These are phyloP conservation scores for Dynastes maya DNA, from an alignment of 2,888 invertebrate genomes.

Conservation along the genomic window DNA sequence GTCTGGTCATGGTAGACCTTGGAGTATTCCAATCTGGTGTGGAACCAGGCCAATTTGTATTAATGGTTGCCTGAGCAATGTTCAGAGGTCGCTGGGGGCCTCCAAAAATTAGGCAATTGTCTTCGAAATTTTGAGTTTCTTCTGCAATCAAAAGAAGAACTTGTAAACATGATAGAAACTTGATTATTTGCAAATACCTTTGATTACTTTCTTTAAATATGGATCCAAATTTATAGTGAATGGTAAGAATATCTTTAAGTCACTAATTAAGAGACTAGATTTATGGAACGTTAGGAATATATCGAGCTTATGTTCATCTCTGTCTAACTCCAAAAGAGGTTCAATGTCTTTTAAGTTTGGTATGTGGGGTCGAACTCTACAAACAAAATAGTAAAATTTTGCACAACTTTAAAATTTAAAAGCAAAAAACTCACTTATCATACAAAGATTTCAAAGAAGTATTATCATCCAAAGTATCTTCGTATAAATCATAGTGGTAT, in stretches of 20 bases:
- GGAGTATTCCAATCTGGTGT: constrained; percentile 61
- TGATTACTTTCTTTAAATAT: constrained; percentile 95
- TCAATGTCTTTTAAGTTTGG: constrained; percentile 90
- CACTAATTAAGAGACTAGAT: constrained; percentile 86
- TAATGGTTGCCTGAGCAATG: constrained; percentile 53
- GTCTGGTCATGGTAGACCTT: constrained; percentile 57
- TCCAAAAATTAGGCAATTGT: constrained; percentile 69
- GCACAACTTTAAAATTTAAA: neutral
- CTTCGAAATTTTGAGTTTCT: constrained; percentile 81
- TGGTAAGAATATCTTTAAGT: constrained; percentile 95
- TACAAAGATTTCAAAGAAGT: constrained; percentile 92
- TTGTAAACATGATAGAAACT: neutral
- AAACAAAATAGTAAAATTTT: constrained; percentile 50
- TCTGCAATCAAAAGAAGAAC: constrained; percentile 68
- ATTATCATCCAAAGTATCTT: constrained; percentile 89
- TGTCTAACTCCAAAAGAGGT: constrained; percentile 91
- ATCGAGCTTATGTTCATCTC: constrained; percentile 95
- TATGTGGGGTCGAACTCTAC: constrained; percentile 86
- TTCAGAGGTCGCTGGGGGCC: constrained; percentile 57
- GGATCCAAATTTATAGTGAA: constrained; percentile 99
- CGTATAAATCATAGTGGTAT: constrained; percentile 91
- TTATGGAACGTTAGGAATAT: constrained; percentile 93
- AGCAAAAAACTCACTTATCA: constrained; percentile 83
- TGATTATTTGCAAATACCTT: constrained; percentile 76
- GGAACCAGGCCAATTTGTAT: constrained; percentile 54